Evolutionary conservation across 2,113 vertebrate species (phyloP), one percentile per base, ranked within the genome.

Genomic region (Cariama cristata): DNA sequence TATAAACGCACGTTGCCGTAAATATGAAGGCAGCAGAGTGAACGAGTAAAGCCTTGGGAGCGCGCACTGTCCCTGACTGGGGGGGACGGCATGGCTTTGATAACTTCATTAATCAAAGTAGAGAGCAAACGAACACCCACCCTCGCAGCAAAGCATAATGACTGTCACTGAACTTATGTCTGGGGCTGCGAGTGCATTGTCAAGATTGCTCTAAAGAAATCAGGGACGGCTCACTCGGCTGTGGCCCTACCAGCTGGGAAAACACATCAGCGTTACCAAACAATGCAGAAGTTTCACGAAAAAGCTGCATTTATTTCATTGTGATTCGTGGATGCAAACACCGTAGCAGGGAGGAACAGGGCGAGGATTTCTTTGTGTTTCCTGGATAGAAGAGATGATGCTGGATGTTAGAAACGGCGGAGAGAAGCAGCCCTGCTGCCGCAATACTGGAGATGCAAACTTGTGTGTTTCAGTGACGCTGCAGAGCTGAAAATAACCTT

Each of bases 141-240:
- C 23, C 53, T 32, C 2, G 2, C 38, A 7, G 49, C 1, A 30
- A 45, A 59, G 19, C 40, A 1, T 8, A 7, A 30, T 0, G 47
- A 28, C 38, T 3, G 8, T 10, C 28, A 1, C 20, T 1, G 33
- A n/a, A 2, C 45, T 17, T 2, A 9, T 1, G 1, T 38, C 66
- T 9, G 23, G 33, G 27, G 45, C 64, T n/a, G 49, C 2, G 0
- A 4, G 15, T 4, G 45, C 7, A 0, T 2, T 1, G 4, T 1
- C 4, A 35, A 40, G 44, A 8, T n/a, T 12, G 14, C 59, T 47
- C 24, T 4, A 10, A 14, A 38, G 32, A 33, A 80, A 35, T 10
- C 33, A 2, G 66, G 76, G 56, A 3, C 7, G 30, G 49, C n/a
- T 71, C 23, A 1, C 13, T 20, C 0, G 0, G 58, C 79, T 24